Evolutionary conservation across 2,888 invertebrate species (phyloP).

Genomic region (Homarus gammarus): DNA sequence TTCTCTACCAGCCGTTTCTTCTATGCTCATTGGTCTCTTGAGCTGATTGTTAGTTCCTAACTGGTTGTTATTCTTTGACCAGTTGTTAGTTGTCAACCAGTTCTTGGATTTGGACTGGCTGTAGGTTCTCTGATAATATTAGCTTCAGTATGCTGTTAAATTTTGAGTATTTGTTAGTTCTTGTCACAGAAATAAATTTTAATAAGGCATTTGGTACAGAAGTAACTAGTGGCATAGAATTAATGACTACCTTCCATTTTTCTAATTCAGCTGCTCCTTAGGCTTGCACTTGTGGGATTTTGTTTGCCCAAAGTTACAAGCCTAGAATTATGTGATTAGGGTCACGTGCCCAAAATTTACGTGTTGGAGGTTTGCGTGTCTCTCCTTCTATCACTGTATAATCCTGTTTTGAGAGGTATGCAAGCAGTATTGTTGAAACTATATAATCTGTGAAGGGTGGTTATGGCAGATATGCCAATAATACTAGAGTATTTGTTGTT

Average conservation of each 20-base stretch:
- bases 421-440: not conserved
- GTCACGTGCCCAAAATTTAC: not conserved
- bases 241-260: not conserved
- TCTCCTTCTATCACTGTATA: not conserved
- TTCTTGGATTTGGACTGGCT: not conserved
- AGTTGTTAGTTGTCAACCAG: not conserved
- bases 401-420: not conserved
- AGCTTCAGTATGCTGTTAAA: not conserved
- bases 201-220: not conserved
- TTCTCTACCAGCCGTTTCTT: not conserved
- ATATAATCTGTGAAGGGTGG: not conserved
- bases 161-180: slow-evolving; percentile 6
- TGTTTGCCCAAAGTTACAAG: not conserved
- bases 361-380: not conserved
- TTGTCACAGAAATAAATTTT: not conserved
- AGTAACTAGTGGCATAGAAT: not conserved
- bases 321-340: not conserved
- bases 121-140: not conserved
- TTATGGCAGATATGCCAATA: not conserved
- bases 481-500: not conserved
- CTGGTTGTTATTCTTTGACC: not conserved
- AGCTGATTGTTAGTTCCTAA: not conserved
- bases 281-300: not conserved
- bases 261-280: not conserved
- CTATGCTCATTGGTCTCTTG: not conserved